Evolutionary conservation across 2,113 vertebrate species (phyloP).

Genomic region (Petroica traversi): DNA sequence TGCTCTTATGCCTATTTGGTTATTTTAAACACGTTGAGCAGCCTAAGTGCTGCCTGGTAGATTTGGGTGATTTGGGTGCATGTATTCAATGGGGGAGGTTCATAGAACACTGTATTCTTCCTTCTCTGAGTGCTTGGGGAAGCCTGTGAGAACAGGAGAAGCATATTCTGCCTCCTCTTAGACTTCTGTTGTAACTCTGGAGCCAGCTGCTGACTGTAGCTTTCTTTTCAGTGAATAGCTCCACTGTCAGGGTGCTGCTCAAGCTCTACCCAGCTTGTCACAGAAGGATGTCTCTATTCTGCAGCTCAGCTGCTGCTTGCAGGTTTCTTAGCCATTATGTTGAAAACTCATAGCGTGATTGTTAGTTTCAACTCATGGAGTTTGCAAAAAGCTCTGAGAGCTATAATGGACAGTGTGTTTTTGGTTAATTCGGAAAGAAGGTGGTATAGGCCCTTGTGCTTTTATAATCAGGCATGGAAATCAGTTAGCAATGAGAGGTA

Average conservation of each 20-base stretch:
- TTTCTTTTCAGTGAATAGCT: not conserved
- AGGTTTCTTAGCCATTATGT: not conserved
- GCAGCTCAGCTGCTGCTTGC: not conserved
- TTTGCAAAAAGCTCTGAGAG: not conserved
- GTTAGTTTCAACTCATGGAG: not conserved
- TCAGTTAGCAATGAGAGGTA: not conserved
- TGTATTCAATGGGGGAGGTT: not conserved
- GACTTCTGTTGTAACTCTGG: not conserved
- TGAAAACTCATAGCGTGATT: not conserved
- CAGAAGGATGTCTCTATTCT: not conserved
- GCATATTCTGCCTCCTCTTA: not conserved
- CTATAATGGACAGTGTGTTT: fast-evolving
- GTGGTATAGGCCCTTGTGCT: fast-evolving
- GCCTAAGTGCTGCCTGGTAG: not conserved
- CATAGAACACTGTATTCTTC: fast-evolving
- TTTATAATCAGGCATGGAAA: not conserved
- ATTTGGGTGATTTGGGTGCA: not conserved
- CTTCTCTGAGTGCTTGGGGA: not conserved
- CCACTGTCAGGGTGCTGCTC: not conserved
- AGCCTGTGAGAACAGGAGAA: not conserved
- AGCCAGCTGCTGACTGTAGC: not conserved
- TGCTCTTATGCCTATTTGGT: not conserved
- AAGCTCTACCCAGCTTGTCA: not conserved
- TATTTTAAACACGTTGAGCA: not conserved
- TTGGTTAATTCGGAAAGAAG: not conserved